Percentiles rank a stretch among this genome's conserved stretches.
phyloP scores from a whole-genome alignment of 2,113 vertebrate species.

The Ciconia stormi region DNA sequence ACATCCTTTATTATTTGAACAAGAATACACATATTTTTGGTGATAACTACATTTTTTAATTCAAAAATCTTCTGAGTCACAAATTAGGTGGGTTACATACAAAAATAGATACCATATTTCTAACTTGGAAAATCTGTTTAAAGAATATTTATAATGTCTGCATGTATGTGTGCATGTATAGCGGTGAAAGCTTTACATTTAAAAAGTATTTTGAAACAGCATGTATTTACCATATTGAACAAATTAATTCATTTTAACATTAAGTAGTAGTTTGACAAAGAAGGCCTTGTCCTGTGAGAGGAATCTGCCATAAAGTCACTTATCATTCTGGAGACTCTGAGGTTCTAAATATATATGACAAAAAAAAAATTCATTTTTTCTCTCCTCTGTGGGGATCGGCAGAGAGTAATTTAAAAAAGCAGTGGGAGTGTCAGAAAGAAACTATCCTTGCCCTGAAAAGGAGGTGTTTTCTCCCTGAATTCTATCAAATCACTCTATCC shows the following conservation, averaged over 20 bases:
- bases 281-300: neutral
- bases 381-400: neutral
- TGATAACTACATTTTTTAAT: neutral
- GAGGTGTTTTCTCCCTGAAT: neutral
- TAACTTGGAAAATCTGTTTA: neutral
- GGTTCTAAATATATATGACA: neutral
- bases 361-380: neutral
- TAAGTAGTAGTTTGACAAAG: neutral
- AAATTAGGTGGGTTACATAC: neutral
- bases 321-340: neutral
- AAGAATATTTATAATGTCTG: neutral
- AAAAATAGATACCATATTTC: neutral
- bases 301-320: neutral
- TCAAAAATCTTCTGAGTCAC: neutral
- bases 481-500: neutral
- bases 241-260: neutral
- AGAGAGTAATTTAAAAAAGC: slow-evolving; percentile 31
- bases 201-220: neutral
- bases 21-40: neutral
- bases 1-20: neutral
- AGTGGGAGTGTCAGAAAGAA: neutral
- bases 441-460: neutral
- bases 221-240: neutral
- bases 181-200: neutral
- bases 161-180: neutral